Percentiles rank a stretch among this genome's conserved stretches.
Conservation (phyloP, 1,140 invertebrate genomes). For the Anadara kagoshimensis region DNA sequence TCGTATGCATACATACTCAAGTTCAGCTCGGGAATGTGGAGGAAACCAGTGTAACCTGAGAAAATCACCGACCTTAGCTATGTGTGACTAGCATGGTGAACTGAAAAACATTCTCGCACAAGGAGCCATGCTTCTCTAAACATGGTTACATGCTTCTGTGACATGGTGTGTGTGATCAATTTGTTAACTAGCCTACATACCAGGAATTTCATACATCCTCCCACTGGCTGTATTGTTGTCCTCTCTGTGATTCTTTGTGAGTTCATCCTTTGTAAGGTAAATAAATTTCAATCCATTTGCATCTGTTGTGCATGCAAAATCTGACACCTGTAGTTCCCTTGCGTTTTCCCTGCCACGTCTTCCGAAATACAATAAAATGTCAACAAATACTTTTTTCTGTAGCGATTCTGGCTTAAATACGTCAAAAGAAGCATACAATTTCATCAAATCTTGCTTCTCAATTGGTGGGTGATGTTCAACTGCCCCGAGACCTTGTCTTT, state of each 20-base stretch:
- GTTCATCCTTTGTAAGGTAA: constrained; percentile 14
- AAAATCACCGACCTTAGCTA: not conserved
- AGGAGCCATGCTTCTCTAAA: not conserved
- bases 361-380: constrained; percentile 24
- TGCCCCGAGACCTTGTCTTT: constrained; percentile 3
- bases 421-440: constrained; percentile 21
- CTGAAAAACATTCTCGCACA: not conserved
- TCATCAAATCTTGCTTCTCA: constrained; percentile 6
- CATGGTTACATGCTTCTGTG: not conserved
- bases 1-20: too few relatives aligned
- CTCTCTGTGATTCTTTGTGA: constrained; percentile 6
- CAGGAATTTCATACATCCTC: constrained; percentile 19
- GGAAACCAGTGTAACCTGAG: not conserved
- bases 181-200: not conserved
- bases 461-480: constrained; percentile 23
- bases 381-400: constrained; percentile 26
- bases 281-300: constrained; percentile 6
- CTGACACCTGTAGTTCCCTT: not conserved
- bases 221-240: constrained; percentile 12
- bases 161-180: not conserved
- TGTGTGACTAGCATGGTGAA: not conserved
- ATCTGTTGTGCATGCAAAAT: constrained; percentile 3
- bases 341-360: constrained; percentile 12
- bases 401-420: not conserved
- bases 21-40: not conserved